Evolutionary conservation across 2,113 vertebrate genomes (phyloP).

Genomic region (Oreochromis niloticus): DNA sequence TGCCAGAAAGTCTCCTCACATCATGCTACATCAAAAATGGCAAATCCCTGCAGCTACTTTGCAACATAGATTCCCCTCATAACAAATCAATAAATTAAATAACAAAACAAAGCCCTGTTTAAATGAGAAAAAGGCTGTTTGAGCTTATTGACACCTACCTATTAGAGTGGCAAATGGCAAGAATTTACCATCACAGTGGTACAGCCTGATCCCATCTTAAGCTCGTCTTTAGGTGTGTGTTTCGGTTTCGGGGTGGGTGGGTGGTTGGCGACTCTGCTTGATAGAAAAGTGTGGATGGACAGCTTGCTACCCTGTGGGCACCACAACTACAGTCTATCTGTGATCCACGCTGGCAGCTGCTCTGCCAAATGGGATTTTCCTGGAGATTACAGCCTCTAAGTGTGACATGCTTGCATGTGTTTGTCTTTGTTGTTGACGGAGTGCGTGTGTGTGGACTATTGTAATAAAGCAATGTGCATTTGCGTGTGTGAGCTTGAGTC

Average conservation of each 20-base stretch:
- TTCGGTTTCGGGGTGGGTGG: not conserved
- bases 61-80: constrained; percentile 15
- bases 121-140: constrained; percentile 30
- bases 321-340: constrained; percentile 54
- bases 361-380: constrained; percentile 77
- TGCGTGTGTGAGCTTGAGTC: not conserved
- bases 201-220: constrained; percentile 31
- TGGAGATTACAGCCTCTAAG: constrained; percentile 71
- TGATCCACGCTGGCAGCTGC: constrained; percentile 74
- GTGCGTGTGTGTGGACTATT: constrained; percentile 33
- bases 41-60: constrained; percentile 22
- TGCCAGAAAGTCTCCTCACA: constrained; percentile 13
- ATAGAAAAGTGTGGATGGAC: constrained; percentile 58
- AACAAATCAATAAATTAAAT: constrained; percentile 40
- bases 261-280: not conserved
- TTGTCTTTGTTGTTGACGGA: constrained; percentile 59
- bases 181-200: constrained; percentile 35
- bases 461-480: constrained; percentile 20
- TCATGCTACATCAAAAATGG: constrained; percentile 7
- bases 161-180: constrained; percentile 40
- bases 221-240: not conserved
- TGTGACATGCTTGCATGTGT: constrained; percentile 62
- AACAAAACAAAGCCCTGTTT: constrained; percentile 38
- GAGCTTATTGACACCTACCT: constrained; percentile 30
- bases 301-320: constrained; percentile 75